A percentile compares a stretch with the other conserved stretches of the same genome.
Conservation (phyloP, 2,797 vertebrate species). For the Hyperoplus immaculatus region DNA sequence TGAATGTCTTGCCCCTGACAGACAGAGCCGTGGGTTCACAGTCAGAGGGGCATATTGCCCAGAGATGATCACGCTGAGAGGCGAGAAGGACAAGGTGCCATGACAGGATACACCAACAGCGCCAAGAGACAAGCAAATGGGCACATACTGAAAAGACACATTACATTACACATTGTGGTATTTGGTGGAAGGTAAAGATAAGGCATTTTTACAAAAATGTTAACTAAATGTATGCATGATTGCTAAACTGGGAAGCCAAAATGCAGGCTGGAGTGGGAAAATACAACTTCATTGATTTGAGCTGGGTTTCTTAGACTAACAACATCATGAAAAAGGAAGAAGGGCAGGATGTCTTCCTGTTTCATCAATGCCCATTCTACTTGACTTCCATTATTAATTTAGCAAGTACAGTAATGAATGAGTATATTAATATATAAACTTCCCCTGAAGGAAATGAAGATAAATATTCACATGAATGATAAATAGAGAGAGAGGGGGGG, state of each 20-base stretch:
- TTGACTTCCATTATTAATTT: constrained; percentile 51
- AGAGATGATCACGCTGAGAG: constrained; percentile 20
- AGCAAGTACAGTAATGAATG: constrained; percentile 47
- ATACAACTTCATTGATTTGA: not conserved
- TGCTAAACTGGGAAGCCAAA: not conserved
- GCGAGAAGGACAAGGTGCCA: not conserved
- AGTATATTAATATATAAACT: constrained; percentile 13
- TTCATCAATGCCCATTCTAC: constrained; percentile 39
- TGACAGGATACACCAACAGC: not conserved
- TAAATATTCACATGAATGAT: constrained; percentile 48
- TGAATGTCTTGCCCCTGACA: constrained; percentile 26
- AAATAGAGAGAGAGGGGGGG: constrained; percentile 36
- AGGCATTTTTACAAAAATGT: not conserved
- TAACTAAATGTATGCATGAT: not conserved
- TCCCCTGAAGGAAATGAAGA: constrained; percentile 37
- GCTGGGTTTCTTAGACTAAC: not conserved
- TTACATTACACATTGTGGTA: not conserved
- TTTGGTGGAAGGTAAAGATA: not conserved
- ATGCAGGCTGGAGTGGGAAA: not conserved
- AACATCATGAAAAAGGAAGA: constrained; percentile 17
- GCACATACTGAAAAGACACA: not conserved
- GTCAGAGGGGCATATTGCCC: constrained; percentile 27
- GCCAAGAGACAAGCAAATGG: not conserved
- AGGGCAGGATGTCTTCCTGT: constrained; percentile 32
- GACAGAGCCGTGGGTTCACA: constrained; percentile 19